phyloP scores from a whole-genome alignment of 2,113 vertebrate species.

The Oxyura jamaicensis region DNA sequence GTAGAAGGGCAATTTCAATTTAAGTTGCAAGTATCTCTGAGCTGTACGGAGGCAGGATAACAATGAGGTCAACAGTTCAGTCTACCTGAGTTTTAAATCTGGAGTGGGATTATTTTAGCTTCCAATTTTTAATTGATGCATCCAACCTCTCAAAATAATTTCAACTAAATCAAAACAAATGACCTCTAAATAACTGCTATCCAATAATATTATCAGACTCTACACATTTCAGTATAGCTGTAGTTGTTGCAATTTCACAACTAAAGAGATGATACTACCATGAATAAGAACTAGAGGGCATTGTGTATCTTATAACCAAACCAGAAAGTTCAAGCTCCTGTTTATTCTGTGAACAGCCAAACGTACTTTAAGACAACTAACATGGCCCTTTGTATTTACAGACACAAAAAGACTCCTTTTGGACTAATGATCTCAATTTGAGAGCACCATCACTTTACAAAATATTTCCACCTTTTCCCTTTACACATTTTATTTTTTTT shows the following conservation, averaged over 20 bases:
- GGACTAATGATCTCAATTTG: conserved; percentile 19
- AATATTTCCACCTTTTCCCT: not conserved
- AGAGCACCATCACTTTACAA: not conserved
- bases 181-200: conserved; percentile 53
- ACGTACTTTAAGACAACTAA: conserved; percentile 51
- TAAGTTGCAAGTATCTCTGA: conserved; percentile 13
- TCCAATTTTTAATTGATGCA: conserved; percentile 44
- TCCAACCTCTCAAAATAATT: conserved; percentile 42
- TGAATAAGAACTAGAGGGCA: conserved; percentile 73
- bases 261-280: conserved; percentile 46
- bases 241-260: conserved; percentile 23
- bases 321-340: not conserved
- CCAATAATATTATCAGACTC: conserved; percentile 15
- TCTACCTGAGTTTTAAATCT: conserved; percentile 45
- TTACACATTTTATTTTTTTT: not conserved
- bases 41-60: not conserved
- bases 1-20: conserved; percentile 41
- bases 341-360: conserved; percentile 21
- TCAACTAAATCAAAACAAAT: conserved; percentile 63
- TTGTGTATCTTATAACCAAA: conserved; percentile 58
- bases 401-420: conserved; percentile 47
- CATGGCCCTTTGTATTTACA: conserved; percentile 17
- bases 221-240: not conserved
- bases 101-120: conserved; percentile 16
- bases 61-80: conserved; percentile 32